Evolutionary conservation across 2,888 invertebrate species (phyloP).

Genomic region (Troides aeacus): DNA sequence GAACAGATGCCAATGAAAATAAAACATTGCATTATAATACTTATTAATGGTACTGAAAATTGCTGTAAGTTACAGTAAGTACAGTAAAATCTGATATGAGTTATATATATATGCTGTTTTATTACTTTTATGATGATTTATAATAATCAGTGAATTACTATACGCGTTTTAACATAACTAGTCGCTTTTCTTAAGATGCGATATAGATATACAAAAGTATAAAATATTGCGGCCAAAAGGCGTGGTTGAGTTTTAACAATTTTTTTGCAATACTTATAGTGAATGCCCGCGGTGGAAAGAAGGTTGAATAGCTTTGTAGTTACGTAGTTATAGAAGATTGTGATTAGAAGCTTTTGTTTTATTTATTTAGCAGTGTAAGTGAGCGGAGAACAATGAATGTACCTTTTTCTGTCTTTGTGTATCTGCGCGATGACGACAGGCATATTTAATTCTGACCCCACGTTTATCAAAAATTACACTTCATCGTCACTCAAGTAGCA

Average conservation of each 20-base stretch:
- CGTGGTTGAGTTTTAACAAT: background rate
- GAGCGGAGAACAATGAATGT: background rate
- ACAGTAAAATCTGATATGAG: too few relatives aligned
- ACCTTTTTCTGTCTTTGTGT: background rate
- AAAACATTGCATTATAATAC: too few relatives aligned
- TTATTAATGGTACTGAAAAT: too few relatives aligned
- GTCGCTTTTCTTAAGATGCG: background rate
- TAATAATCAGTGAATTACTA: too few relatives aligned
- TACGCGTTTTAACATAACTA: background rate
- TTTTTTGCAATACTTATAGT: background rate
- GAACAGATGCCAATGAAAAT: too few relatives aligned
- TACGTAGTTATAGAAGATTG: background rate
- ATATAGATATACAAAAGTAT: background rate
- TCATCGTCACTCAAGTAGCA: too few relatives aligned
- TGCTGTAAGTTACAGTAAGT: too few relatives aligned
- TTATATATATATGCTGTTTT: too few relatives aligned
- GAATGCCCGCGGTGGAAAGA: background rate
- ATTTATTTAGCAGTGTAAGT: background rate
- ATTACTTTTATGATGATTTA: too few relatives aligned
- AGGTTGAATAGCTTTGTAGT: background rate
- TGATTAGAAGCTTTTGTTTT: conserved; percentile 1
- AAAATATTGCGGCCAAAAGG: background rate
- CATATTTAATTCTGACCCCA: too few relatives aligned
- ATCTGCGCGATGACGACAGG: too few relatives aligned
- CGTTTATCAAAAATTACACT: too few relatives aligned